A percentile compares a stretch with the other conserved stretches of the same genome.
phyloP scores from a whole-genome alignment of 2,888 invertebrate species.

The Penaeus monodon region DNA sequence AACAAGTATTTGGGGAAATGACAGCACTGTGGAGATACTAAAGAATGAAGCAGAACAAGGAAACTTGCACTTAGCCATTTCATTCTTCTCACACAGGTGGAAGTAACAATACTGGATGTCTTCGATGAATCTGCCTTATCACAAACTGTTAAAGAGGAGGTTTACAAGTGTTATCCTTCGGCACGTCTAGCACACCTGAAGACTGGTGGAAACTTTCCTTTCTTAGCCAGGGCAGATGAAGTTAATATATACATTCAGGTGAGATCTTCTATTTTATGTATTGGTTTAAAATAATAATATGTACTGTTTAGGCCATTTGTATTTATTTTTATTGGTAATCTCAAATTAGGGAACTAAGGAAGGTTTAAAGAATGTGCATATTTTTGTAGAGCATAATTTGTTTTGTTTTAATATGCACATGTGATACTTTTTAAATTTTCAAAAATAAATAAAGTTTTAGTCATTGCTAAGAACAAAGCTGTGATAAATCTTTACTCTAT shows the following conservation, averaged over 20 bases:
- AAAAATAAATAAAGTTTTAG: background rate
- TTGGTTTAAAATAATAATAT: background rate
- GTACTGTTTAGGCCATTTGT: background rate
- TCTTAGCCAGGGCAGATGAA: conserved; percentile 87
- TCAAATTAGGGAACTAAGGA: too few species aligned
- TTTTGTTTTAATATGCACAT: too few species aligned
- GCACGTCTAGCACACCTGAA: conserved; percentile 89
- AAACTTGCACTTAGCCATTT: background rate
- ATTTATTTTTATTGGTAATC: too few species aligned
- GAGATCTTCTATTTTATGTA: conserved; percentile 16
- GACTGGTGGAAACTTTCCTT: conserved; percentile 91
- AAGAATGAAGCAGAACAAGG: too few species aligned
- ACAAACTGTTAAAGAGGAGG: conserved; percentile 80
- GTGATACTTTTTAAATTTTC: too few species aligned
- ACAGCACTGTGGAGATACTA: too few species aligned
- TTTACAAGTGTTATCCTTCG: conserved; percentile 87
- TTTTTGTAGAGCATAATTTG: too few species aligned
- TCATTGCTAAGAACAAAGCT: background rate
- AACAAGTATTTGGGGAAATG: conserved; percentile 2
- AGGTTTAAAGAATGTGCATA: too few species aligned
- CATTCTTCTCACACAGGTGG: conserved; percentile 70
- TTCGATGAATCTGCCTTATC: conserved; percentile 90
- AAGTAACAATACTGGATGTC: conserved; percentile 88
- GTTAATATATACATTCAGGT: conserved; percentile 90
- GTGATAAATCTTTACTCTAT: background rate